These are phyloP conservation scores for Buathra laborator DNA, from an alignment of 2,888 invertebrate genomes.

Conservation along the genomic window DNA sequence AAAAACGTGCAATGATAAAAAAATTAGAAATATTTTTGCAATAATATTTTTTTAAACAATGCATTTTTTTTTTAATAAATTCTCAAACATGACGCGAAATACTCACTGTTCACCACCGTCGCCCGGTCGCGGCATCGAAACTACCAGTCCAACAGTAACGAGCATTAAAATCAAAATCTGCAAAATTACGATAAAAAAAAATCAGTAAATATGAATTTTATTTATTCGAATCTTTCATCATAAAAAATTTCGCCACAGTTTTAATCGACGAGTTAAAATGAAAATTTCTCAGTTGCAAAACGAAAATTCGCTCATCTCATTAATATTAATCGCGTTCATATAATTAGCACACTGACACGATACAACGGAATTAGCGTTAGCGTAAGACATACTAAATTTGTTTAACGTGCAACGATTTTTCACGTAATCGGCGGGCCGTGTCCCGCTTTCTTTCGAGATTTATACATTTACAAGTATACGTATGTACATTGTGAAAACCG, in stretches of 20 bases:
- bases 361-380: neutral
- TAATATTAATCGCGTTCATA: neutral
- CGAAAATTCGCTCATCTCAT: neutral
- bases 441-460: slow-evolving; percentile 41
- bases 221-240: neutral
- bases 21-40: no score
- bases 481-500: no score
- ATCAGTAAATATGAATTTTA: neutral
- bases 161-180: slow-evolving; percentile 73
- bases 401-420: slow-evolving; percentile 17
- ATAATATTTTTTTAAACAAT: no score
- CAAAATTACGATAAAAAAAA: slow-evolving; percentile 18
- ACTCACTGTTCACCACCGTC: slow-evolving; percentile 76
- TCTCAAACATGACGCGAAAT: slow-evolving; percentile 5
- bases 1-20: neutral
- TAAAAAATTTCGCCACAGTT: neutral
- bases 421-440: neutral
- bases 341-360: slow-evolving; percentile 22
- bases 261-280: neutral
- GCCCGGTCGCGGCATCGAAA: slow-evolving; percentile 69
- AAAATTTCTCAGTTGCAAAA: neutral
- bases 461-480: slow-evolving; percentile 11
- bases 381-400: neutral
- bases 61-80: neutral
- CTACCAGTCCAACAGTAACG: slow-evolving; percentile 66